phyloP scores from a whole-genome alignment of 2,113 vertebrate genomes.

The Thalassarche chlororhynchos region DNA sequence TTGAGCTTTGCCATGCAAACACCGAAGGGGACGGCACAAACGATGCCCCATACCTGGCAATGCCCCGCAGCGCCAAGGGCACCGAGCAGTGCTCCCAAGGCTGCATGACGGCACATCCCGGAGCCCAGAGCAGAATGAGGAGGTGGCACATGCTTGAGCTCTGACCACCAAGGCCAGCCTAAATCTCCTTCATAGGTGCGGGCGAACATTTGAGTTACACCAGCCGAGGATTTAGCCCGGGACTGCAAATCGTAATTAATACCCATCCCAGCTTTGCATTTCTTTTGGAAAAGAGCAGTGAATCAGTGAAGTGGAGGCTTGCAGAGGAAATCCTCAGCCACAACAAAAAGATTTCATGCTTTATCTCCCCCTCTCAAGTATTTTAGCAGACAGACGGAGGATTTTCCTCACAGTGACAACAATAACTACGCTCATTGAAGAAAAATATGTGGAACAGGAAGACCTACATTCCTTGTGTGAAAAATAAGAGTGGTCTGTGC shows the following conservation, averaged over 20 bases:
- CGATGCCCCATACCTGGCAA: not conserved
- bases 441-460: conserved; percentile 62
- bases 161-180: not conserved
- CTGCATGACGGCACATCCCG: not conserved
- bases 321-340: conserved; percentile 59
- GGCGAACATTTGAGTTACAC: not conserved
- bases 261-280: not conserved
- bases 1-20: not conserved
- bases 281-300: not conserved
- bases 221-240: not conserved
- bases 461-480: conserved; percentile 45
- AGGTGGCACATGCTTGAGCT: not conserved
- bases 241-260: not conserved
- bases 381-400: conserved; percentile 38
- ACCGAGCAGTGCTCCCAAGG: rapidly evolving
- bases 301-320: not conserved
- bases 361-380: conserved; percentile 43
- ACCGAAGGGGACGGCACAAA: not conserved
- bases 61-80: not conserved
- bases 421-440: conserved; percentile 53
- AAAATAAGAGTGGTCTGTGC: conserved; percentile 47
- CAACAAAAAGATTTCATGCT: conserved; percentile 46
- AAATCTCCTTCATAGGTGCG: not conserved
- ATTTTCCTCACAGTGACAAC: conserved; percentile 61
- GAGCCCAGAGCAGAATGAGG: not conserved